phyloP scores from a whole-genome alignment of 1,140 invertebrate genomes.

The Drosophila azteca region DNA sequence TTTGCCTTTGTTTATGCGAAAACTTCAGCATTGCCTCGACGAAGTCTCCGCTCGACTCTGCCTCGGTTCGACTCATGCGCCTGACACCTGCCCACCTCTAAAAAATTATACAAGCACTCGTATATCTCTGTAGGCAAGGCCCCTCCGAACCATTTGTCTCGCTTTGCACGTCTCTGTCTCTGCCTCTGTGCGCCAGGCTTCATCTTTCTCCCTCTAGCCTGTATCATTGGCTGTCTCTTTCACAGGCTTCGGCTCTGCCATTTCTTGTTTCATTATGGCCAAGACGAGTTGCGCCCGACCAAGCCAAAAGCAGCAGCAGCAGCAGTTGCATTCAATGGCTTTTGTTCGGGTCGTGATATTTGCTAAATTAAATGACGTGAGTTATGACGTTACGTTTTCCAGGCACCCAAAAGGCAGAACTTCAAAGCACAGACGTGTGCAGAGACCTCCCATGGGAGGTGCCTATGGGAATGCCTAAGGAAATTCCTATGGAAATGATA shows the following conservation, averaged over 20 bases:
- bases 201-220: slow-evolving; percentile 15
- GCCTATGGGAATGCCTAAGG: too few species aligned
- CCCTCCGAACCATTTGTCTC: slow-evolving; percentile 70
- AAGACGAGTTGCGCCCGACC: slow-evolving; percentile 34
- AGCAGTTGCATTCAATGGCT: slow-evolving; percentile 82
- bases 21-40: slow-evolving; percentile 65
- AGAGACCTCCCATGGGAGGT: too few species aligned
- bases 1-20: slow-evolving; percentile 83
- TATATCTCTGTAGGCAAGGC: slow-evolving; percentile 33
- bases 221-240: slow-evolving; percentile 23
- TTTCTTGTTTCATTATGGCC: slow-evolving; percentile 75
- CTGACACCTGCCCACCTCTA: slow-evolving; percentile 73
- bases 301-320: slow-evolving; percentile 32
- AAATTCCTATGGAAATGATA: slow-evolving; percentile 19
- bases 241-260: slow-evolving; percentile 37
- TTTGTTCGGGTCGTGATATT: slow-evolving; percentile 83
- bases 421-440: slow-evolving; percentile 11
- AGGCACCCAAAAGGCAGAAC: slow-evolving; percentile 8
- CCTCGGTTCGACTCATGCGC: slow-evolving; percentile 38
- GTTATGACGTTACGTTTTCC: slow-evolving; percentile 75
- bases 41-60: neutral
- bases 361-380: slow-evolving; percentile 83
- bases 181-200: neutral
- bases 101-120: slow-evolving; percentile 23
- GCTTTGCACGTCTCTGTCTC: slow-evolving; percentile 56